These are phyloP conservation scores for Scarus forsteni DNA, from an alignment of 2,797 vertebrate species.

Conservation along the genomic window DNA sequence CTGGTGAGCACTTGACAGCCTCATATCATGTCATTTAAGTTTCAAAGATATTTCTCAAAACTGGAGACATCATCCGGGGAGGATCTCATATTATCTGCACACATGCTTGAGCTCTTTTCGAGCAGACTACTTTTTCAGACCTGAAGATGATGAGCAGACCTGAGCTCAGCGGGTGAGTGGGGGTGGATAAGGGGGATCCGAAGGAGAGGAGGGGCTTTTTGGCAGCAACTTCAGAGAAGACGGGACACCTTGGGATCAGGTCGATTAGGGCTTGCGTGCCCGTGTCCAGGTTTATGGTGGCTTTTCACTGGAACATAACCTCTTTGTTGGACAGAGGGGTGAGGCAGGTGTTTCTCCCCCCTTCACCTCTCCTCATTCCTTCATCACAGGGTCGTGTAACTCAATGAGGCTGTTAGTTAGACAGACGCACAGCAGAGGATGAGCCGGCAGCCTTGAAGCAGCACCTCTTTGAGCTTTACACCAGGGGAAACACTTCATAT, in stretches of 20 bases:
- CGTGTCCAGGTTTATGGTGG: slow-evolving; percentile 62
- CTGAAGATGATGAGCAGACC: slow-evolving; percentile 60
- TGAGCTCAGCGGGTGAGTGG: slow-evolving; percentile 44
- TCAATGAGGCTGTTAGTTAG: slow-evolving; percentile 56
- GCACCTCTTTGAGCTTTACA: slow-evolving; percentile 62
- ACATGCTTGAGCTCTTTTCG: slow-evolving; percentile 67
- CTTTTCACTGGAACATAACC: slow-evolving; percentile 68
- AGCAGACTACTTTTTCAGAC: neutral
- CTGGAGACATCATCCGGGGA: slow-evolving; percentile 55
- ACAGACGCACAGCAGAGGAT: slow-evolving; percentile 39
- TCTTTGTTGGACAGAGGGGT: slow-evolving; percentile 62
- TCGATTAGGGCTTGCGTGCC: slow-evolving; percentile 65
- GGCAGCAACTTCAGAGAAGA: slow-evolving; percentile 62
- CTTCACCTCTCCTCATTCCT: neutral
- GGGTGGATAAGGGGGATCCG: slow-evolving; percentile 10
- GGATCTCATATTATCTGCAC: slow-evolving; percentile 82
- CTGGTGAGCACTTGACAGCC: slow-evolving; percentile 86
- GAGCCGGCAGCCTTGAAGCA: slow-evolving; percentile 33
- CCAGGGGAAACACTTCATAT: slow-evolving; percentile 70
- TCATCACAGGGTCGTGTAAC: slow-evolving; percentile 68
- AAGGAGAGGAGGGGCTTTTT: slow-evolving; percentile 35
- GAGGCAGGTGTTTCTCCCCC: slow-evolving; percentile 72
- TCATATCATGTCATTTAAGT: slow-evolving; percentile 89
- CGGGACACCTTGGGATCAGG: slow-evolving; percentile 66
- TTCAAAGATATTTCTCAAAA: slow-evolving; percentile 79